These are phyloP conservation scores for Drosophila parthenogenetica DNA, from an alignment of 2,888 invertebrate species.

Conservation along the genomic window DNA sequence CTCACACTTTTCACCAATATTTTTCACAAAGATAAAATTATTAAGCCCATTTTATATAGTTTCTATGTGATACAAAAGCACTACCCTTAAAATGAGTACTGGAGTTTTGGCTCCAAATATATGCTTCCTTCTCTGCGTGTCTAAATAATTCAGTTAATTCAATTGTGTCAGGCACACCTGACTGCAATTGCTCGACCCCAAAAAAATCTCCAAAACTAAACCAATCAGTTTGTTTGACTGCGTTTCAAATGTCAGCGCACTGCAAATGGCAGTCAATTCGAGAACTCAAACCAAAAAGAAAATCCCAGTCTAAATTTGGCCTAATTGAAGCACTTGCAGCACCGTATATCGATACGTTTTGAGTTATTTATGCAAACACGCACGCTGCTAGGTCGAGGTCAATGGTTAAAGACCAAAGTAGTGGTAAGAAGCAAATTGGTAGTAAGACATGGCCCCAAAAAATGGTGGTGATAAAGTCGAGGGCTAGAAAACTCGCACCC, in stretches of 20 bases:
- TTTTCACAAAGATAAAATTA: too few species aligned
- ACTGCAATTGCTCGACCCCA: slow-evolving; percentile 29
- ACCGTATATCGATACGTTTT: slow-evolving; percentile 37
- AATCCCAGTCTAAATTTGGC: slow-evolving; percentile 26
- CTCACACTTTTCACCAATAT: too few species aligned
- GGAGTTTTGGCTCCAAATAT: too few species aligned
- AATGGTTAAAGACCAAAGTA: slow-evolving; percentile 42
- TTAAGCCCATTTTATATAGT: too few species aligned
- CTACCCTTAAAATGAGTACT: too few species aligned
- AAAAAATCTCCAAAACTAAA: background rate
- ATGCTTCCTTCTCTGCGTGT: too few species aligned
- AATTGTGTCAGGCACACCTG: slow-evolving; percentile 30
- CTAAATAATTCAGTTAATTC: background rate
- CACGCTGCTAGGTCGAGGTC: slow-evolving; percentile 72
- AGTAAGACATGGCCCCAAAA: slow-evolving; percentile 24
- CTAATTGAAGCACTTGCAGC: slow-evolving; percentile 43
- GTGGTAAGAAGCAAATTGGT: slow-evolving; percentile 7
- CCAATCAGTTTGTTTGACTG: slow-evolving; percentile 7
- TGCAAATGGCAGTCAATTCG: slow-evolving; percentile 37
- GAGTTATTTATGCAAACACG: slow-evolving; percentile 59
- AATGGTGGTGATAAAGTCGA: background rate
- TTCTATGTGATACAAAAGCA: too few species aligned
- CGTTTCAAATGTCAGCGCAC: slow-evolving; percentile 29
- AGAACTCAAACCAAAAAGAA: slow-evolving; percentile 4
- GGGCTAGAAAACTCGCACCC: slow-evolving; percentile 64